Base-by-base conservation (phyloP, 1,140 invertebrate genomes). In the Latrodectus geometricus region DNA sequence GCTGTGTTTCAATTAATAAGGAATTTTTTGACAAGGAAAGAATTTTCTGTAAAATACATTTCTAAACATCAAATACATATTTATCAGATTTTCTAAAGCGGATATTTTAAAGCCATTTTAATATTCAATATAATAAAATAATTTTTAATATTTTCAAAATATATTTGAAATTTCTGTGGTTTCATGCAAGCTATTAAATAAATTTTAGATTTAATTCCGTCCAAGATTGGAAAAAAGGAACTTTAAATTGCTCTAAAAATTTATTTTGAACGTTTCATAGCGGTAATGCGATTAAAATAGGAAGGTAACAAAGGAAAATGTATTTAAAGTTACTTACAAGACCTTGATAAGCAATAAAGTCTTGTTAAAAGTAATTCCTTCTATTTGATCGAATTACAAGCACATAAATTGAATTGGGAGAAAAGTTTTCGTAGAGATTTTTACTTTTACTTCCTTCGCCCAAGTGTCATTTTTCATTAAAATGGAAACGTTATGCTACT, bases 291-390 rank as follows among this genome's bases (percentile, higher is more conserved):
- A 82, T 82, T 82, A 82, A 82, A 21, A 73, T 17, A 8, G 11
- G 21, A 8, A 50, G 56, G 69, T 72, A 56, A 73, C 69, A 72
- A 52, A 11, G 49, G 15, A 82, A 73, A 73, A 82, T 73, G 35
- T 61, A 73, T 82, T 82, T 73, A 82, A 73, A 72, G 68, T 66
- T 12, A 49, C 48, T 73, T 8, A 12, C 65, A 72, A 72, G 23
- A 48, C 15, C 12, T 50, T 35, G 77, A 54, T 69, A 80, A 54
- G 77, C 49, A 52, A 54, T 73, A 56, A 56, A n/a, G 20, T 20
- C 79, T 82, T 82, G 79, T 82, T 82, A 82, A 82, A 82, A 82
- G 69, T 61, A 82, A 54, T 82, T 73, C 54, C 69, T 61, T 56
- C 50, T 72, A n/a, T 82, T 50, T 82, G 50, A 61, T 73, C 14